phyloP scores from a whole-genome alignment of 2,888 invertebrate species.

The Phengaris arion region DNA sequence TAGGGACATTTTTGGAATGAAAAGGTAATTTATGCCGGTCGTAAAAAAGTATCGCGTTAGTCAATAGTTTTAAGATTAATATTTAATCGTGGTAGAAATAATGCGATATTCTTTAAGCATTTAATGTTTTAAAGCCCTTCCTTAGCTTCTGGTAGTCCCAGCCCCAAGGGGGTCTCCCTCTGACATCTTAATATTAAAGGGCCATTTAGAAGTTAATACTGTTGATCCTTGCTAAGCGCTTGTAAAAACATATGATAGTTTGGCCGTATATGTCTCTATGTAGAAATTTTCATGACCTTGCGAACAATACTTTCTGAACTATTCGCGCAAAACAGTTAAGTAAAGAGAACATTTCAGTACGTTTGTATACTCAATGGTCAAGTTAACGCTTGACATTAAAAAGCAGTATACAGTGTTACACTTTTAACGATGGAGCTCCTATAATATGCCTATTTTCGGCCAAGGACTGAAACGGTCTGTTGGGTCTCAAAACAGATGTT shows the following conservation, averaged over 20 bases:
- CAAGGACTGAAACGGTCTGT: conserved; percentile 27
- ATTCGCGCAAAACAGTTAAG: no score
- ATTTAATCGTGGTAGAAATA: background rate
- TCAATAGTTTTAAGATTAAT: background rate
- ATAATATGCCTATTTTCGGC: conserved; percentile 21
- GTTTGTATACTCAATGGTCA: background rate
- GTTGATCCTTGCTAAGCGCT: no score
- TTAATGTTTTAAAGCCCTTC: background rate
- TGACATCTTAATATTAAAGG: no score
- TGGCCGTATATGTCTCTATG: no score
- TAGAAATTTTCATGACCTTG: no score
- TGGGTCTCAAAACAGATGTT: conserved; percentile 2
- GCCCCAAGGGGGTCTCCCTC: no score
- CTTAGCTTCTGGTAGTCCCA: no score
- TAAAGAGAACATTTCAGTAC: background rate
- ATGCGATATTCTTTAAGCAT: background rate
- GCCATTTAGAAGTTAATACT: no score
- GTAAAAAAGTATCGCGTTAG: background rate
- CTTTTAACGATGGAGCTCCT: conserved; percentile 10
- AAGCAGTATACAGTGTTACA: conserved; percentile 2
- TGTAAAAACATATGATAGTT: no score
- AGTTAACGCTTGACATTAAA: background rate
- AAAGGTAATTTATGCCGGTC: conserved; percentile 2
- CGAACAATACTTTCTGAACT: no score
- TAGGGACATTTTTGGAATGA: conserved; percentile 12